Percentiles rank a stretch among this genome's conserved stretches.
phyloP scores from a whole-genome alignment of 30 jellyfish, hydroid and myxozoan genomes.

The Turritopsis rubra region DNA sequence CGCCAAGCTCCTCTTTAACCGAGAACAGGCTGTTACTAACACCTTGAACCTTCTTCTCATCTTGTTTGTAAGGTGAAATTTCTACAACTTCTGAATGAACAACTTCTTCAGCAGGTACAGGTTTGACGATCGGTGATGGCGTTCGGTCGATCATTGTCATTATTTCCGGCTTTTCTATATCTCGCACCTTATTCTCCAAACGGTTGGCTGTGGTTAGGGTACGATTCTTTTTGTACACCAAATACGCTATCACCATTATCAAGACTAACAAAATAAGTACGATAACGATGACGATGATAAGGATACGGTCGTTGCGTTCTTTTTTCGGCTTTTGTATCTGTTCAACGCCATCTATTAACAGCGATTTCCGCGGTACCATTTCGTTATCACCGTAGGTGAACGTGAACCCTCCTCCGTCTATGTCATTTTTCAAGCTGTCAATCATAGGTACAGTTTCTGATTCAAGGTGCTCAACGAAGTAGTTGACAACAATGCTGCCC shows the following conservation, averaged over 20 bases:
- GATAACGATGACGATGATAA: slow-evolving; percentile 43
- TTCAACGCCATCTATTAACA: slow-evolving; percentile 59
- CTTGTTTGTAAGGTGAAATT: background rate
- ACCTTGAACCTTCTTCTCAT: background rate
- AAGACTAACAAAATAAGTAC: slow-evolving; percentile 33
- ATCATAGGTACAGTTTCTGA: slow-evolving; percentile 18
- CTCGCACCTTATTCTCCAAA: background rate
- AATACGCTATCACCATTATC: slow-evolving; percentile 30
- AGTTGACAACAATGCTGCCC: slow-evolving; percentile 68
- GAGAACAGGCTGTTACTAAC: slow-evolving; percentile 4
- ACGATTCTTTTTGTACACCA: slow-evolving; percentile 22
- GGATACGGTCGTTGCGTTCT: slow-evolving; percentile 18
- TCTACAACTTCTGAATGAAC: background rate
- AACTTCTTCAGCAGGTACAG: background rate
- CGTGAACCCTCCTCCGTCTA: slow-evolving; percentile 39
- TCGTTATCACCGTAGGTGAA: slow-evolving; percentile 30
- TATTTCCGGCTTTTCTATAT: background rate
- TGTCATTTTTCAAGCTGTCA: slow-evolving; percentile 37
- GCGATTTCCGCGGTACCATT: slow-evolving; percentile 50
- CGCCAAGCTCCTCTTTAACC: background rate
- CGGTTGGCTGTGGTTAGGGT: background rate
- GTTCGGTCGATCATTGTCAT: background rate
- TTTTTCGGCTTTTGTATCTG: slow-evolving; percentile 31
- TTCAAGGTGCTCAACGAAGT: slow-evolving; percentile 30
- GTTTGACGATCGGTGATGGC: background rate